These are phyloP conservation scores for Pangasianodon gigas DNA, from an alignment of 2,113 vertebrate genomes.

Conservation along the genomic window DNA sequence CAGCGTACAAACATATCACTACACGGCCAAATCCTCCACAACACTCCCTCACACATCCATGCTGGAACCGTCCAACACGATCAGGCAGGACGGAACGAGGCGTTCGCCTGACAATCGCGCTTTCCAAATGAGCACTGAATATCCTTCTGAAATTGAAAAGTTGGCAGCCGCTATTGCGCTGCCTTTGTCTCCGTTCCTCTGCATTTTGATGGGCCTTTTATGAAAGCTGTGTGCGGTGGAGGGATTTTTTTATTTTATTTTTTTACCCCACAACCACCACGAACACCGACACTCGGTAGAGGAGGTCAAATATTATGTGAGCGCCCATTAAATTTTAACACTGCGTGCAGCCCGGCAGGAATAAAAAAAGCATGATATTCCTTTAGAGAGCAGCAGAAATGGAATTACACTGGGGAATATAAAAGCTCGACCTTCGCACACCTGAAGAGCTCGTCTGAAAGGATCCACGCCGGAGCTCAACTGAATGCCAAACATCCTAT, in stretches of 20 bases:
- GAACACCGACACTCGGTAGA: not conserved
- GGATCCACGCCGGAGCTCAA: slow-evolving; percentile 7
- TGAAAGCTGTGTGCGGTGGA: slow-evolving; percentile 3
- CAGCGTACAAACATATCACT: slow-evolving; percentile 54
- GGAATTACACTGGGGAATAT: slow-evolving; percentile 41
- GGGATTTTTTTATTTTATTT: not conserved
- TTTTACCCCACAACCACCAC: slow-evolving; percentile 13
- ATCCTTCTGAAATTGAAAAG: slow-evolving; percentile 50
- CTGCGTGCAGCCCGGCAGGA: slow-evolving; percentile 17
- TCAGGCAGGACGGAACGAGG: slow-evolving; percentile 41
- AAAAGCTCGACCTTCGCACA: slow-evolving; percentile 55
- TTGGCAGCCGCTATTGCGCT: slow-evolving; percentile 33
- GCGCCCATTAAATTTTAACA: slow-evolving; percentile 40
- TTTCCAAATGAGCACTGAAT: slow-evolving; percentile 53
- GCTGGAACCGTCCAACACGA: slow-evolving; percentile 30
- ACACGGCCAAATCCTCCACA: slow-evolving; percentile 63
- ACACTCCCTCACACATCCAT: slow-evolving; percentile 19
- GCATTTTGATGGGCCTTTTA: slow-evolving; percentile 36
- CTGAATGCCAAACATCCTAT: slow-evolving; percentile 53
- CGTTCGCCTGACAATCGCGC: slow-evolving; percentile 54
- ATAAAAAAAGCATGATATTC: slow-evolving; percentile 27
- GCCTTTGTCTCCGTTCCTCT: slow-evolving; percentile 21
- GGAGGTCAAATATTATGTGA: slow-evolving; percentile 52
- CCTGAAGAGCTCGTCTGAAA: slow-evolving; percentile 43
- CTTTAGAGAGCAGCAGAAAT: slow-evolving; percentile 28